These are phyloP conservation scores for Druon quercuslanigerum DNA, from an alignment of 1,140 invertebrate genomes.

Conservation along the genomic window DNA sequence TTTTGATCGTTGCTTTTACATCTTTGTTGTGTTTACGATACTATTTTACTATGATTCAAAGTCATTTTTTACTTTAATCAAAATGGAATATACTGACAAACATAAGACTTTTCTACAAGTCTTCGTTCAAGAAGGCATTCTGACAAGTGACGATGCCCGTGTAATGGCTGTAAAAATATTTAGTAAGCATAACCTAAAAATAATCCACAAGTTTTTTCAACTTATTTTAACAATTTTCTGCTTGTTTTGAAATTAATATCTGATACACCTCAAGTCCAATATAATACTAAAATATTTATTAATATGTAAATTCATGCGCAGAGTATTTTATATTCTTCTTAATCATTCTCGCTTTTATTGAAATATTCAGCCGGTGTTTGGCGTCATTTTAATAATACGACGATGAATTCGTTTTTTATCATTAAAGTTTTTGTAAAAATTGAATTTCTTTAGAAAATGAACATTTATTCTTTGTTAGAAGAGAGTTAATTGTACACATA, in stretches of 20 bases:
- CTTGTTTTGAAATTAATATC: background rate
- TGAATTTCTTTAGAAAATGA: no score
- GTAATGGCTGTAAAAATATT: slow-evolving; percentile 51
- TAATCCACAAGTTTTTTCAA: background rate
- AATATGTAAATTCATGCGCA: background rate
- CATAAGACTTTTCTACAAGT: slow-evolving; percentile 56
- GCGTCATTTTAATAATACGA: no score
- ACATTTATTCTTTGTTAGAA: no score
- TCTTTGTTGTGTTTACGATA: background rate
- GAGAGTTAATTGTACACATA: no score
- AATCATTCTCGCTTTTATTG: no score
- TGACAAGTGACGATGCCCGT: slow-evolving; percentile 48
- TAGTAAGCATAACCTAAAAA: slow-evolving; percentile 47
- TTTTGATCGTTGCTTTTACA: background rate
- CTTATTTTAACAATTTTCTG: background rate
- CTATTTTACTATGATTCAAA: background rate
- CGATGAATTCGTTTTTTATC: no score
- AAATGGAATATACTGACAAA: slow-evolving; percentile 45
- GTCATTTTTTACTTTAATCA: background rate
- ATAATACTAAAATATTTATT: background rate
- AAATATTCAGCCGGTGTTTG: no score
- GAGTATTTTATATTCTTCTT: no score
- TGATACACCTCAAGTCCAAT: background rate
- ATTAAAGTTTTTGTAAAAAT: no score
- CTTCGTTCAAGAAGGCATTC: slow-evolving; percentile 50